phyloP scores from a whole-genome alignment of 2,113 vertebrate genomes.

The Xiphorhynchus elegans region DNA sequence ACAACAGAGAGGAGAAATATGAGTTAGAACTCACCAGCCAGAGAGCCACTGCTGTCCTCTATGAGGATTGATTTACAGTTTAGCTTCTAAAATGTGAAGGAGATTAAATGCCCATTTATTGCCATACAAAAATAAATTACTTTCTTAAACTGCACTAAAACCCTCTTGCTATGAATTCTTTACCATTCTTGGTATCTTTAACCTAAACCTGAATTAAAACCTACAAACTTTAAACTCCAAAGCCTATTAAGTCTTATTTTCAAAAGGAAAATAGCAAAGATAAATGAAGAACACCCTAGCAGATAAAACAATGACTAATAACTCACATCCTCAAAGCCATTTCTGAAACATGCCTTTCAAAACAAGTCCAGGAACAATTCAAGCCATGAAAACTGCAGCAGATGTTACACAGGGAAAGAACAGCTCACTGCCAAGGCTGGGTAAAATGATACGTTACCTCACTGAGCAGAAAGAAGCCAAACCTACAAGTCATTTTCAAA shows the following conservation, averaged over 20 bases:
- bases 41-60: neutral
- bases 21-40: neutral
- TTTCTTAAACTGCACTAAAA: neutral
- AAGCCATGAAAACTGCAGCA: constrained; percentile 18
- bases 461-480: neutral
- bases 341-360: constrained; percentile 24
- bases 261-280: neutral
- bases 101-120: constrained; percentile 21
- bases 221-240: neutral
- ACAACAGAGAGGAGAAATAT: neutral
- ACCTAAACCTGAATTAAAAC: neutral
- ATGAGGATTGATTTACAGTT: neutral
- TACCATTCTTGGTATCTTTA: neutral
- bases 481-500: neutral
- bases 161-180: neutral
- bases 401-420: constrained; percentile 1
- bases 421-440: neutral
- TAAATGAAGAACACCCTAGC: neutral
- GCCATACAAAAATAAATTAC: neutral
- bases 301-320: neutral
- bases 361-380: constrained; percentile 8
- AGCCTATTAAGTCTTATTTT: neutral
- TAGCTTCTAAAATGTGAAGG: neutral
- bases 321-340: neutral
- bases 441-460: neutral